Evolutionary conservation across 2,797 vertebrate genomes (phyloP), one percentile per base, ranked within the genome.

Genomic region (Pyrocephalus nanus): DNA sequence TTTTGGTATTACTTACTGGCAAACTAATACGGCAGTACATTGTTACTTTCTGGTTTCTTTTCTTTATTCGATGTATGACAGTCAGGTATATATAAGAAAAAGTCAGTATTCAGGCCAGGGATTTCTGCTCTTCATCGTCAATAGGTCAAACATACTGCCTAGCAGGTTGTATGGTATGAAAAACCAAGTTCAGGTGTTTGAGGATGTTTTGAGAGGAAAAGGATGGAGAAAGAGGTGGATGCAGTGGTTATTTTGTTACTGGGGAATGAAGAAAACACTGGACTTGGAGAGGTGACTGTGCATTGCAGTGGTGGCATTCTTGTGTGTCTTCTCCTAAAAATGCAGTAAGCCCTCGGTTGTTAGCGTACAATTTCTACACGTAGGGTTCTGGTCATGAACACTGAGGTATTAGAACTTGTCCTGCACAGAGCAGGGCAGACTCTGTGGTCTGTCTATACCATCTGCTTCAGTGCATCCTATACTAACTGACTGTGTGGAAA

Each of bases 321-420:
- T 45, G 3, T 11, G 2, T 32, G 38, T 65, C 9, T 18, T 90
- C 0, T 15, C 40, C 50, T 84, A 8, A 53, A 55, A 50, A 50
- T 20, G 16, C 42, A 32, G 42, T 51, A 42, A 77, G 29, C 40
- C 27, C 45, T 88, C 21, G 17, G 2, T 2, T 54, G n/a, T 17
- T 55, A 34, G 34, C 9, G 1, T 29, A 6, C 1, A 0, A 1
- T 32, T 80, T 81, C 54, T 67, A 1, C 55, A 25, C 11, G 4
- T 0, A 30, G 72, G 21, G 7, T 8, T 71, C 40, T 57, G 19
- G 29, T 53, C 6, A 0, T 8, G 34, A 25, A 1, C 21, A 2
- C 25, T 17, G 54, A 36, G 32, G 14, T 42, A 5, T n/a, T 57
- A 13, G 40, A 60, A 16, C 12, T 40, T 55, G 22, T 12, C n/a